phyloP scores from a whole-genome alignment of 2,888 invertebrate genomes.

The Nomada ruficornis region DNA sequence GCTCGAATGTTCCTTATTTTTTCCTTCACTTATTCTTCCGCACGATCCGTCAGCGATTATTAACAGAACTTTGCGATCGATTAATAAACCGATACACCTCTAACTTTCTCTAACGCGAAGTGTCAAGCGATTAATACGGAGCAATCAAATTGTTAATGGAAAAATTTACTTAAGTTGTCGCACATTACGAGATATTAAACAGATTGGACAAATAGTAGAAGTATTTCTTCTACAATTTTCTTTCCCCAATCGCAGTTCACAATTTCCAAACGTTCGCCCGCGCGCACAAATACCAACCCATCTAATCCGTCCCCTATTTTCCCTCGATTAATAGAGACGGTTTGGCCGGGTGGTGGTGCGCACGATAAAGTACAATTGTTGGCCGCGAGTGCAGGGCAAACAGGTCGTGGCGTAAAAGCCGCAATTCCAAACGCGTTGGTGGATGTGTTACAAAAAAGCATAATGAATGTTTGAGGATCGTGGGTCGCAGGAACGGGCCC shows the following conservation, averaged over 20 bases:
- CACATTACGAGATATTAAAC: too few relatives aligned
- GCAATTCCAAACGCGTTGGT: slow-evolving; percentile 37
- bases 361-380: slow-evolving; percentile 57
- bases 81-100: too few relatives aligned
- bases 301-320: slow-evolving; percentile 15
- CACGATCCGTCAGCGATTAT: too few relatives aligned
- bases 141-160: too few relatives aligned
- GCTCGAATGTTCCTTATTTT: background rate
- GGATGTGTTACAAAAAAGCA: slow-evolving; percentile 81
- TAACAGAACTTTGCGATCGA: too few relatives aligned
- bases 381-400: slow-evolving; percentile 56
- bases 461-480: slow-evolving; percentile 83
- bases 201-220: background rate
- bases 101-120: too few relatives aligned
- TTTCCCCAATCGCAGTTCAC: background rate
- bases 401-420: slow-evolving; percentile 48
- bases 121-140: too few relatives aligned
- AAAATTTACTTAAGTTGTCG: too few relatives aligned
- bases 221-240: too few relatives aligned
- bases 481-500: slow-evolving; percentile 70
- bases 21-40: background rate
- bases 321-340: slow-evolving; percentile 65
- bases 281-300: slow-evolving; percentile 4
- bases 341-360: slow-evolving; percentile 40
- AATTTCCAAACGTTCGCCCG: background rate